Conservation (phyloP, 92 coral and sea anemone species). For the Epizoanthus scotinus region DNA sequence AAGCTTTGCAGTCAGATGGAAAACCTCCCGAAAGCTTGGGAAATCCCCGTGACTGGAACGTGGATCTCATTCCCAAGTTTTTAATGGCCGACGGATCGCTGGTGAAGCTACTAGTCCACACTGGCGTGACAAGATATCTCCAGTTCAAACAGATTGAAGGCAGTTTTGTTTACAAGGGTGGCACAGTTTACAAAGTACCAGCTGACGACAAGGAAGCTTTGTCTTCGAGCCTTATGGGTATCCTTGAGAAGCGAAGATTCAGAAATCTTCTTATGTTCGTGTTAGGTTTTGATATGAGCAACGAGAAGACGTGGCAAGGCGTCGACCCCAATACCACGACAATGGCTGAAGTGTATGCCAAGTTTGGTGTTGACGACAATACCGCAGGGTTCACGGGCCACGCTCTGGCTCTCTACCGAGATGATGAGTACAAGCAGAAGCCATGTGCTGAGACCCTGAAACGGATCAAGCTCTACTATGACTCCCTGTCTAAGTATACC, state of each 20-base stretch:
- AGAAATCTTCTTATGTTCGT: conserved; percentile 77
- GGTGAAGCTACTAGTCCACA: conserved; percentile 80
- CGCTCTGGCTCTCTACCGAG: conserved; percentile 80
- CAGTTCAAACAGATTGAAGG: conserved; percentile 93
- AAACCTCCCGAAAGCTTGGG: conserved; percentile 55
- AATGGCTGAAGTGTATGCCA: conserved; percentile 76
- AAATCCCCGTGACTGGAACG: conserved; percentile 76
- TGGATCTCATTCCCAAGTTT: conserved; percentile 92
- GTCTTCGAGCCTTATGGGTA: conserved; percentile 80
- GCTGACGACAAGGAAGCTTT: conserved; percentile 87
- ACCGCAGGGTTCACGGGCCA: conserved; percentile 93
- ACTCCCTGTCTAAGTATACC: conserved; percentile 73
- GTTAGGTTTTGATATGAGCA: conserved; percentile 54
- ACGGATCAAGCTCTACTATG: conserved; percentile 79
- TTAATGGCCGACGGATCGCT: conserved; percentile 86
- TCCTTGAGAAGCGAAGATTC: conserved; percentile 91
- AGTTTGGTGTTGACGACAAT: conserved; percentile 77
- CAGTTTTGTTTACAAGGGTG: conserved; percentile 83
- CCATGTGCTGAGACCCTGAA: conserved; percentile 82
- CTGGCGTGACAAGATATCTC: conserved; percentile 84
- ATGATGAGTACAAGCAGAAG: conserved; percentile 74
- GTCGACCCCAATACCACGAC: conserved; percentile 67
- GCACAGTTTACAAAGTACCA: conserved; percentile 81
- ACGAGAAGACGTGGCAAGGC: conserved; percentile 76
- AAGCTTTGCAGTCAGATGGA: conserved; percentile 41